These are phyloP conservation scores for Parazoanthus atlanticus DNA, from an alignment of 92 coral and sea anemone genomes.

Conservation along the genomic window DNA sequence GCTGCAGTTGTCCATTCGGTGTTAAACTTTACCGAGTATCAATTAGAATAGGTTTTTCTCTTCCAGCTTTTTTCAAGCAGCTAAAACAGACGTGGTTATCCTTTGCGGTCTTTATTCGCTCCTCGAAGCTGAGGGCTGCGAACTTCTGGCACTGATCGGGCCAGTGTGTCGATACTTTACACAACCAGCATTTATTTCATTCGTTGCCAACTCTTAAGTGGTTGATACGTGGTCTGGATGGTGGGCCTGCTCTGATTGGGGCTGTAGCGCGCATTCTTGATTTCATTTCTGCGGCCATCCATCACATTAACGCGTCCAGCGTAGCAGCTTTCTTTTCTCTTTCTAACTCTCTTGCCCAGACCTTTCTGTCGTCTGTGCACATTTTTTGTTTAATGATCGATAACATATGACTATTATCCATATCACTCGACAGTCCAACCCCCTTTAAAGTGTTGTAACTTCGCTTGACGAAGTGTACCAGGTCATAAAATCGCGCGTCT, in stretches of 20 bases:
- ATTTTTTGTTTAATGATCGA: constrained; percentile 45
- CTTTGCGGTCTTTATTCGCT: constrained; percentile 52
- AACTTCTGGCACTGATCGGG: constrained; percentile 63
- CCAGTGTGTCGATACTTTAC: constrained; percentile 63
- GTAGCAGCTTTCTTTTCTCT: constrained; percentile 42
- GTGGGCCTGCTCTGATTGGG: background rate
- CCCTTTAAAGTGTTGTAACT: too few species aligned
- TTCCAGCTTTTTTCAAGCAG: constrained; percentile 58
- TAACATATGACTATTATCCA: constrained; percentile 14
- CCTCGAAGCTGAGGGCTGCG: constrained; percentile 46
- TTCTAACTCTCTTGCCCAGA: constrained; percentile 19
- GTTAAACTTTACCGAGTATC: too few species aligned
- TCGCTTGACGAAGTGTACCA: too few species aligned
- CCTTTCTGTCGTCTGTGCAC: constrained; percentile 49
- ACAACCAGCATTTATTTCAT: constrained; percentile 44
- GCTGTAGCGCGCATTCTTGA: constrained; percentile 49
- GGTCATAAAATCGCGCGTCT: too few species aligned
- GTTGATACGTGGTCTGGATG: background rate
- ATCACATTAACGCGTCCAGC: constrained; percentile 24
- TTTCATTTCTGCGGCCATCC: constrained; percentile 56
- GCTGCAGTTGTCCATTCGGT: constrained; percentile 50
- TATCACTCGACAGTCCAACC: too few species aligned
- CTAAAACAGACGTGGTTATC: constrained; percentile 65
- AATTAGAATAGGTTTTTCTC: too few species aligned
- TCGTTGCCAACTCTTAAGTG: background rate